Evolutionary conservation across 2,888 invertebrate species (phyloP).

Genomic region (Rhogogaster chlorosoma): DNA sequence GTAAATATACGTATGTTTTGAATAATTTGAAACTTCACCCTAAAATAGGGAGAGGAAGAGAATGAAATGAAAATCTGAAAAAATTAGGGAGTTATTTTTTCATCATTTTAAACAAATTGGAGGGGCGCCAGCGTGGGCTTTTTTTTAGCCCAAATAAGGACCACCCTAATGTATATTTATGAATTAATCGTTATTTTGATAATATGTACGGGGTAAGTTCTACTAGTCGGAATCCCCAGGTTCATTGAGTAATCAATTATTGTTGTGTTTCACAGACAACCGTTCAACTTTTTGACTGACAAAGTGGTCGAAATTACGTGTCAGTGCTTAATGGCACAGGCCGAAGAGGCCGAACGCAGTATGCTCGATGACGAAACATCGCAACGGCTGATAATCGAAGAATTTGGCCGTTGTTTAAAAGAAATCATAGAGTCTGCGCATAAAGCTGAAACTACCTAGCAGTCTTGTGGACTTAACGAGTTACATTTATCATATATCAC

Average conservation of each 20-base stretch:
- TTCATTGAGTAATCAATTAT: not conserved
- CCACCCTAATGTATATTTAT: no score
- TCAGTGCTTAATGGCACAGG: constrained; percentile 96
- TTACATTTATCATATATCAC: constrained; percentile 40
- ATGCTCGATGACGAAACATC: constrained; percentile 82
- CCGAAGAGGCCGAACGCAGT: constrained; percentile 87
- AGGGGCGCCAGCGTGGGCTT: no score
- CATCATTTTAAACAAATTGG: no score
- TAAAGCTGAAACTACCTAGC: constrained; percentile 77
- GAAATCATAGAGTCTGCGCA: constrained; percentile 92
- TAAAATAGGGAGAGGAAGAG: no score
- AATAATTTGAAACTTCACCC: no score
- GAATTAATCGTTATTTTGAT: not conserved
- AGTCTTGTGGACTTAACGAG: constrained; percentile 55
- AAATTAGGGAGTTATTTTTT: no score
- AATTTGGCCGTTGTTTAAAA: constrained; percentile 96
- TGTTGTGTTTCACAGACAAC: constrained; percentile 80
- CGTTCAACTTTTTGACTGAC: constrained; percentile 94
- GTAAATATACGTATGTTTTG: no score
- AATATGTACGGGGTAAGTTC: not conserved
- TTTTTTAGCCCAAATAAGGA: no score
- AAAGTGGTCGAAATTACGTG: constrained; percentile 98
- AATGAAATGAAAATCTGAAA: no score
- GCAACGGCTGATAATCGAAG: constrained; percentile 91
- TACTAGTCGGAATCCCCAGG: not conserved